Evolutionary conservation across 2,797 vertebrate species (phyloP).

Genomic region (Gymnothorax javanicus): DNA sequence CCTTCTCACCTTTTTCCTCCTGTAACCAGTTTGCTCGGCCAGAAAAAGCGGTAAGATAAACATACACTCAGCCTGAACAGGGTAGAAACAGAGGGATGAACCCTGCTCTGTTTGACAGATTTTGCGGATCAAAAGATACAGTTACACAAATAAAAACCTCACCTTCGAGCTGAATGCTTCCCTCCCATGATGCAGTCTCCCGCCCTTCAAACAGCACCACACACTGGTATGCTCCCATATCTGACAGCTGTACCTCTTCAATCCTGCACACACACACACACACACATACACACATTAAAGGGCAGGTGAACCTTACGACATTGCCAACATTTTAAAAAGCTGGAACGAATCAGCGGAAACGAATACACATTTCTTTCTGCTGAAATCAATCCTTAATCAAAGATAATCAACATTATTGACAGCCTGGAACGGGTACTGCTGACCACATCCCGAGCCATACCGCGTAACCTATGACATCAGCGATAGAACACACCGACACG

Average conservation of each 20-base stretch:
- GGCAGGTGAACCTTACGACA: no score
- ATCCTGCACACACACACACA: slow-evolving; percentile 66
- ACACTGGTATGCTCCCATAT: slow-evolving; percentile 82
- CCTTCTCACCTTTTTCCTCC: no score
- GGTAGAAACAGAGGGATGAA: background rate
- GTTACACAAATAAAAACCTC: slow-evolving; percentile 43
- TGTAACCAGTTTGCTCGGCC: no score
- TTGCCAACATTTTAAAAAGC: no score
- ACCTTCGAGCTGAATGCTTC: slow-evolving; percentile 83
- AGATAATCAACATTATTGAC: no score
- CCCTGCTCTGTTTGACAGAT: slow-evolving; percentile 11
- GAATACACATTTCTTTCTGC: no score
- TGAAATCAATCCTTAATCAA: no score
- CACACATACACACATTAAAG: background rate
- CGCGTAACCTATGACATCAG: no score
- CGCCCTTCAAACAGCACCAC: slow-evolving; percentile 54
- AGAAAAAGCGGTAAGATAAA: background rate
- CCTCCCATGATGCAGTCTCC: slow-evolving; percentile 69
- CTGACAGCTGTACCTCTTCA: slow-evolving; percentile 71
- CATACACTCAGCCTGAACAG: background rate
- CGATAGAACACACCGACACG: no score
- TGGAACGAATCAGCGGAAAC: no score
- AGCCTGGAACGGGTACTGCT: no score
- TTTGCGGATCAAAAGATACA: background rate
- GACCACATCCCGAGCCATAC: no score